Base-by-base conservation (phyloP, 2,113 vertebrate species). In the Parotia lawesii region DNA sequence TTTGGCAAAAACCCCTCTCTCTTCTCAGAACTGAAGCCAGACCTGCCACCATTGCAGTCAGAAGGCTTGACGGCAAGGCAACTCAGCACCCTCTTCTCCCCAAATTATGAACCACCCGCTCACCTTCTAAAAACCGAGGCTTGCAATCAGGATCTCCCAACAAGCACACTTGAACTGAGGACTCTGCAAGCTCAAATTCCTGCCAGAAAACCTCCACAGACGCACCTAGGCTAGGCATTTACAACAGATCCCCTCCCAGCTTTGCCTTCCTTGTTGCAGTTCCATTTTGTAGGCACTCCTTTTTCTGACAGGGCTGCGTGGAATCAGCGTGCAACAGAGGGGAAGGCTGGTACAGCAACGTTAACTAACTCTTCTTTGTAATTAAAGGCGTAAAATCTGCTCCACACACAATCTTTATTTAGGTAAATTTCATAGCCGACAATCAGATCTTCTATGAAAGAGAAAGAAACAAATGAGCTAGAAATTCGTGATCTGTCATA, bases 1-100 rank as follows among this genome's bases (percentile, higher is more conserved):
- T 95, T 95, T 96, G 94, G 95, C 94, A 95, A 95, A 92, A 94
- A 48, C 7, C 35, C 56, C 65, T 73, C 58, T 93, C 53, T 95
- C 89, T 94, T 95, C 93, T 96, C 90, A 95, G 54, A 95, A 80
- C 35, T 77, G 87, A 95, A 90, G 82, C 87, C 91, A 94, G 91
- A 94, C 47, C 78, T 91, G 91, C 93, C 74, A 93, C 91, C 4
- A 5, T 88, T 89, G 90, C 69, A 90, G 50, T 96, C 81, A 76
- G 91, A 89, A 93, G 64, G 64, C 72, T 84, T 71, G 78, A 88
- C 38, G 56, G 60, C 62, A 64, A 95, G 31, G 78, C 80, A 90
- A 17, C 60, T 87, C 64, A 80, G 87, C 90, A 64, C 58, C 70
- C 51, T 82, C 71, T 77, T 94, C 67, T 79, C 84, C 73, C 87